Percentiles rank a stretch among this genome's conserved stretches.
These are phyloP conservation scores for Cephalotes varians DNA, from an alignment of 2,888 invertebrate genomes.

Conservation along the genomic window DNA sequence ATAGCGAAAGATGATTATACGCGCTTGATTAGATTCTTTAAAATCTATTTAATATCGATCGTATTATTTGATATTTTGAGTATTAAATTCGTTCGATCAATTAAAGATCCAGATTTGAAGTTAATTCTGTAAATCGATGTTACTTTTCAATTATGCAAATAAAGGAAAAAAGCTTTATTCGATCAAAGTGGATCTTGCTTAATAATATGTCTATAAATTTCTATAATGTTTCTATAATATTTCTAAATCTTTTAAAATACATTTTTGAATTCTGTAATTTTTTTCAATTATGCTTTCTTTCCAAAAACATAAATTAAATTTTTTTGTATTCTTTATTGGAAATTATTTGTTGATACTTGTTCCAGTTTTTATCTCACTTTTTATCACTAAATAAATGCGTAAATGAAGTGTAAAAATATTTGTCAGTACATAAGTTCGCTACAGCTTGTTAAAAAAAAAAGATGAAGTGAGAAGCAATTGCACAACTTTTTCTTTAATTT, in stretches of 20 bases:
- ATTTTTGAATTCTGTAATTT: too few species aligned
- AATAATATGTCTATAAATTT: too few species aligned
- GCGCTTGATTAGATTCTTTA: neutral
- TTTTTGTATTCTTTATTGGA: neutral
- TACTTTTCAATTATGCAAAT: neutral
- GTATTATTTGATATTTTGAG: neutral
- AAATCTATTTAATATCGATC: neutral
- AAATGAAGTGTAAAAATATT: neutral
- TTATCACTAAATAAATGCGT: neutral
- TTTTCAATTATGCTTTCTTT: neutral
- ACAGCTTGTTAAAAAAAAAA: neutral
- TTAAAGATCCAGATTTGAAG: neutral
- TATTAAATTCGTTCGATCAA: neutral
- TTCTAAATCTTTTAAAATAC: too few species aligned
- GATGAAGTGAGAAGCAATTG: neutral
- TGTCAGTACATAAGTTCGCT: neutral
- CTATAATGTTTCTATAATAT: too few species aligned
- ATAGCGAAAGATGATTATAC: neutral
- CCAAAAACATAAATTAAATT: neutral
- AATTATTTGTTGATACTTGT: neutral
- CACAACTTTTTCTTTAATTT: neutral
- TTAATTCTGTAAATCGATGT: neutral
- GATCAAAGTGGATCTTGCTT: too few species aligned
- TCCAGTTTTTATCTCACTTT: neutral
- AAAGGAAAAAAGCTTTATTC: too few species aligned